Percentiles rank a stretch among this genome's conserved stretches.
phyloP scores from a whole-genome alignment of 2,888 invertebrate species.

The Morpho helenor region DNA sequence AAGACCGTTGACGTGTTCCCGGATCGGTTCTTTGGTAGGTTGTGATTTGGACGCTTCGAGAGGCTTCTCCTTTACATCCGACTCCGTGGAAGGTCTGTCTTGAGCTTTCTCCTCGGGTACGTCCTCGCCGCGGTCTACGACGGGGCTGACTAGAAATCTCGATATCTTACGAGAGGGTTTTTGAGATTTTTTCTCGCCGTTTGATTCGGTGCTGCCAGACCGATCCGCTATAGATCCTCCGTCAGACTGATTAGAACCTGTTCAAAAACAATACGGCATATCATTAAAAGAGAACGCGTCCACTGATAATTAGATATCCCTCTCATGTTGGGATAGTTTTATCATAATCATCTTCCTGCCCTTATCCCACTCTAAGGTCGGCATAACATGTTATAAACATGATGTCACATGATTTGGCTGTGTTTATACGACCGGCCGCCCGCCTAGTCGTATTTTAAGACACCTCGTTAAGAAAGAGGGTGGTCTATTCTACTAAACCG shows the following conservation, averaged over 20 bases:
- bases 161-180: conserved; percentile 86
- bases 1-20: conserved; percentile 44
- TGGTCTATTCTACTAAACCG: too few relatives aligned
- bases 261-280: neutral
- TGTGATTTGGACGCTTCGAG: conserved; percentile 24
- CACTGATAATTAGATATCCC: too few relatives aligned
- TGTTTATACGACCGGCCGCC: too few relatives aligned
- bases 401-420: too few relatives aligned
- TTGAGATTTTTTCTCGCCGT: conserved; percentile 63
- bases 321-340: too few relatives aligned
- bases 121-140: conserved; percentile 78
- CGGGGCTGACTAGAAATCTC: conserved; percentile 90
- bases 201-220: conserved; percentile 60
- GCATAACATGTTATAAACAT: too few relatives aligned
- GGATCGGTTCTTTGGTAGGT: conserved; percentile 34
- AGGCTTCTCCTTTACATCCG: conserved; percentile 17
- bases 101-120: conserved; percentile 33
- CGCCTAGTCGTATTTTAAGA: too few relatives aligned
- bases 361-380: too few relatives aligned
- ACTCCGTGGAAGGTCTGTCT: conserved; percentile 30
- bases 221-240: conserved; percentile 62
- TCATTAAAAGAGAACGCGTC: too few relatives aligned
- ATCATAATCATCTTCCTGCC: too few relatives aligned
- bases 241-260: conserved; percentile 72
- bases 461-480: too few relatives aligned